Evolutionary conservation across 2,797 vertebrate species (phyloP), one percentile per base, ranked within the genome.

Genomic region (Tiaroga cobitis): DNA sequence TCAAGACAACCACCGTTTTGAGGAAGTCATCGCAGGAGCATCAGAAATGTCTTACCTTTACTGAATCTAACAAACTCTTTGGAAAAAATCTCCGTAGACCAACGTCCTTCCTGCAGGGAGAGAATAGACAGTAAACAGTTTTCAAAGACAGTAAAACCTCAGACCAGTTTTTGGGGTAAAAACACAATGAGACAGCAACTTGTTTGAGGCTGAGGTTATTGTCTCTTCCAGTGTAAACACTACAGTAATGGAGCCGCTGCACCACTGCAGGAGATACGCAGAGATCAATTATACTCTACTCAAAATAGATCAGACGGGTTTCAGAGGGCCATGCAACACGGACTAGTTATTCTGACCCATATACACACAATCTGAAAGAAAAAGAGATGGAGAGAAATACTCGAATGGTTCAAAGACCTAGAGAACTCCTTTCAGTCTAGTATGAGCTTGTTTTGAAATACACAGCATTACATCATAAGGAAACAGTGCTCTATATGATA

Each of bases 1-100:
- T 41, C 46, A 61, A 82, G 67, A 63, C 56, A 77, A 76, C n/a
- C 56, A 65, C 10, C 39, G 15, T n/a, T 82, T 61, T 16, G 46
- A 72, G 8, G 29, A 74, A 79, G 41, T 29, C 61, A 39, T 68
- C 10, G 15, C 13, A 81, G 29, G 37, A 29, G 65, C 26, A 49
- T 6, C 43, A 80, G n/a, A n/a, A 83, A 65, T 39, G 67, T 43
- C 37, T 85, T 87, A 99, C 98, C 98, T 99, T 99, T 34, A 99
- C 96, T 26, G 98, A 99, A 93, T 99, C 98, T 90, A 99, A 92
- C 85, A 99, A 95, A 93, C 97, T 97, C 95, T 97, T 98, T 87
- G 98, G 98, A 73, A 99, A 99, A 93, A 99, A 99, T 46, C 98
- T 96, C 91, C 97, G 97, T 91, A 99, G 96, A 89, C 98, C 98